A percentile compares a stretch with the other conserved stretches of the same genome.
Evolutionary conservation across 2,888 invertebrate genomes (phyloP).

Genomic region (Melikaiella ostensackeni): DNA sequence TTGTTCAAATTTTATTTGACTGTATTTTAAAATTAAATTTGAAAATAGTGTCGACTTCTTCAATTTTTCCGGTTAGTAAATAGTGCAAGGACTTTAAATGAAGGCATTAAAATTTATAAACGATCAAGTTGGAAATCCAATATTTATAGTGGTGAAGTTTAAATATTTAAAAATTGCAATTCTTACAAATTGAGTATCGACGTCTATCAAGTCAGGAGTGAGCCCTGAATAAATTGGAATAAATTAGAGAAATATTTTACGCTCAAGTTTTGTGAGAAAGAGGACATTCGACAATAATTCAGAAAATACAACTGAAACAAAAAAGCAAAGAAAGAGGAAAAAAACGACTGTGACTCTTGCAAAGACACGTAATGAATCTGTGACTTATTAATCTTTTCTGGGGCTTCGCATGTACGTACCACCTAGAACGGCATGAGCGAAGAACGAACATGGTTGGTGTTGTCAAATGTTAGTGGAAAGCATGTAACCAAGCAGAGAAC

Average conservation of each 20-base stretch:
- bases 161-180: not conserved
- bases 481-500: conserved; percentile 73
- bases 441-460: conserved; percentile 71
- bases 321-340: conserved; percentile 14
- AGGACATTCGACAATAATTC: not conserved
- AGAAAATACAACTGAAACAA: conserved; percentile 4
- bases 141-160: not conserved
- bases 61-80: too few species aligned
- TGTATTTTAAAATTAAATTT: too few species aligned
- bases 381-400: conserved; percentile 51
- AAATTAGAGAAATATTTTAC: not conserved
- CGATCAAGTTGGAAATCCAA: not conserved
- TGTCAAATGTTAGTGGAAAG: conserved; percentile 72
- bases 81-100: too few species aligned
- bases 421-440: conserved; percentile 70
- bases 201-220: not conserved
- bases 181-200: not conserved
- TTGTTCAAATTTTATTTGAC: too few species aligned
- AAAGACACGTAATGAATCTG: conserved; percentile 31
- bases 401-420: conserved; percentile 69
- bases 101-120: not conserved
- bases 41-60: too few species aligned
- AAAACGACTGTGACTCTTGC: conserved; percentile 18
- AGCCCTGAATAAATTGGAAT: not conserved
- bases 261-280: not conserved